Conservation (phyloP, 2,888 invertebrate genomes). For the Ectobius pallidus region DNA sequence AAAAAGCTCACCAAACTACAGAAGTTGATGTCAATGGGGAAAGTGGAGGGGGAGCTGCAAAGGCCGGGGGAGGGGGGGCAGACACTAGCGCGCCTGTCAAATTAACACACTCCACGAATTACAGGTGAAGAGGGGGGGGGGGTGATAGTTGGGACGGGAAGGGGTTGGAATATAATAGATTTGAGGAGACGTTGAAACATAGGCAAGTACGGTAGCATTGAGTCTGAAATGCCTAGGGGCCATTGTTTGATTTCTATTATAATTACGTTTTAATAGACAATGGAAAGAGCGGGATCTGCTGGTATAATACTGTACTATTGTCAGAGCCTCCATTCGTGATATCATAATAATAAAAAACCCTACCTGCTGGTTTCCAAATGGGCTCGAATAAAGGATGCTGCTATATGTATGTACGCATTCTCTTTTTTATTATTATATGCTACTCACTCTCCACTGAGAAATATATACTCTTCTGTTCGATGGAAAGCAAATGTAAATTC, state of each 20-base stretch:
- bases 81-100: conserved; percentile 35
- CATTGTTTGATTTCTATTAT: conserved; percentile 40
- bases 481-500: no score
- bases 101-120: conserved; percentile 39
- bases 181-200: conserved; percentile 34
- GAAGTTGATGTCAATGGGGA: conserved; percentile 33
- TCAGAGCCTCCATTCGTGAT: conserved; percentile 15
- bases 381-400: conserved; percentile 33
- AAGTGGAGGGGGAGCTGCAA: conserved; percentile 4
- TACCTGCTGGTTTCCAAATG: conserved; percentile 37
- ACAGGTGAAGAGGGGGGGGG: conserved; percentile 25
- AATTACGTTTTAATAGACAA: conserved; percentile 42
- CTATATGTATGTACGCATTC: no score
- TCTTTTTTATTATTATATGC: no score
- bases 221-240: conserved; percentile 17
- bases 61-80: background rate
- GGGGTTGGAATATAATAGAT: conserved; percentile 23
- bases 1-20: conserved; percentile 10
- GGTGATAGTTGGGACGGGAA: conserved; percentile 9
- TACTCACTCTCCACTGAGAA: no score
- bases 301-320: conserved; percentile 28
- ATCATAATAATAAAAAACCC: conserved; percentile 18
- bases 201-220: conserved; percentile 26
- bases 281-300: conserved; percentile 33
- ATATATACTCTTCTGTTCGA: no score